Conservation (phyloP, 2,113 vertebrate genomes). For the Hiodon tergisus region DNA sequence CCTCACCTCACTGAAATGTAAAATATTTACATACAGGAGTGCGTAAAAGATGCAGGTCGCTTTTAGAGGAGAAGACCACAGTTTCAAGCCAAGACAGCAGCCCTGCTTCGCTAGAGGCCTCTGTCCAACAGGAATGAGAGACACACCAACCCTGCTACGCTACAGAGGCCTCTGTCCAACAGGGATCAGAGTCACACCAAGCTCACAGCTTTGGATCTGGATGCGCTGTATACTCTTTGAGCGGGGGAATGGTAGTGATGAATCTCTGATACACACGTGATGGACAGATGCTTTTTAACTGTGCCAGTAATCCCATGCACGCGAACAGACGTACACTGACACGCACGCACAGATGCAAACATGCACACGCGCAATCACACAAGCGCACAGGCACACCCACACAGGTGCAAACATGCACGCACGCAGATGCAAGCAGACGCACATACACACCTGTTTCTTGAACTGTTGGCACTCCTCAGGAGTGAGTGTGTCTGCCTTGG, state of each 20-base stretch:
- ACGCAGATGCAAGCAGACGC: not conserved
- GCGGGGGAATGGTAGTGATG: too few relatives aligned
- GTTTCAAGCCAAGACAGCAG: too few relatives aligned
- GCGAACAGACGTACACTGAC: not conserved
- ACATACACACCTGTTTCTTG: constrained; percentile 82
- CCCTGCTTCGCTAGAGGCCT: too few relatives aligned
- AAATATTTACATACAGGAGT: constrained; percentile 8
- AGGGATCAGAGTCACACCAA: too few relatives aligned
- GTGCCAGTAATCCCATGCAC: not conserved
- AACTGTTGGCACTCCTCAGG: constrained; percentile 94
- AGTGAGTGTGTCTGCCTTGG: constrained; percentile 95
- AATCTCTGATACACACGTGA: too few relatives aligned
- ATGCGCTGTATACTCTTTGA: too few relatives aligned
- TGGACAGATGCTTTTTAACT: too few relatives aligned
- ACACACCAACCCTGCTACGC: too few relatives aligned
- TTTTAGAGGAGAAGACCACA: too few relatives aligned
- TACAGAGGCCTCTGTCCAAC: too few relatives aligned
- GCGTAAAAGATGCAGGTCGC: not conserved
- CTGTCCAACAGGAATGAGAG: too few relatives aligned
- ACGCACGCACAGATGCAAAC: not conserved
- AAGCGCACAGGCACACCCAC: not conserved
- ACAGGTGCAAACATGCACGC: not conserved
- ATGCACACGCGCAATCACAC: not conserved
- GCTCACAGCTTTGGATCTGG: too few relatives aligned
- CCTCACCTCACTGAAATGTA: not conserved